Conservation (phyloP, 2,113 vertebrate genomes). For the Amphiprion ocellaris region DNA sequence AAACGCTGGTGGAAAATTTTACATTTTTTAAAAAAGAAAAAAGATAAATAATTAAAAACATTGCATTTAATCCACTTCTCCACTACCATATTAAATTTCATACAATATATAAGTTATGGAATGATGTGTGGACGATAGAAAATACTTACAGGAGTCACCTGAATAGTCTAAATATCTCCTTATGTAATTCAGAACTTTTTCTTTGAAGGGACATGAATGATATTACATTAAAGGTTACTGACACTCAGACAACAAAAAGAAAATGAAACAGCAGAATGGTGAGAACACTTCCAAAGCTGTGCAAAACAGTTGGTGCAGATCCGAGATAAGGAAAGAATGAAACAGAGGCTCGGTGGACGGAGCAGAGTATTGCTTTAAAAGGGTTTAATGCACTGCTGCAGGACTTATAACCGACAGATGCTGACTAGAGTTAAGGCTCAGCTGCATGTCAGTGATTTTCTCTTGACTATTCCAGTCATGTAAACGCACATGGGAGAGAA, state of each 20-base stretch:
- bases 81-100: not conserved
- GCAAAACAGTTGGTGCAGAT: constrained; percentile 21
- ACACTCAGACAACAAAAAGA: not conserved
- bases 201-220: not conserved
- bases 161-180: not conserved
- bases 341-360: not conserved
- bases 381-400: constrained; percentile 57
- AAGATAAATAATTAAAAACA: too few species aligned
- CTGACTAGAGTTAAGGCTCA: constrained; percentile 38
- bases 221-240: not conserved
- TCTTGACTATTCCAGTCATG: not conserved
- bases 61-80: not conserved
- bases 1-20: too few species aligned
- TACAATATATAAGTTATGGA: not conserved
- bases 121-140: not conserved
- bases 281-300: not conserved
- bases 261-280: constrained; percentile 14
- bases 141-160: not conserved
- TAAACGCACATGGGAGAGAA: not conserved
- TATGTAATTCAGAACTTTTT: not conserved
- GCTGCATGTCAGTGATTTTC: constrained; percentile 21
- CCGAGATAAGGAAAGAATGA: constrained; percentile 13
- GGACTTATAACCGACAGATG: constrained; percentile 65
- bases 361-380: constrained; percentile 48
- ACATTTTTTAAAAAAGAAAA: too few species aligned